Conservation (phyloP, 2,797 vertebrate species). For the Loris lydekkerianus region DNA sequence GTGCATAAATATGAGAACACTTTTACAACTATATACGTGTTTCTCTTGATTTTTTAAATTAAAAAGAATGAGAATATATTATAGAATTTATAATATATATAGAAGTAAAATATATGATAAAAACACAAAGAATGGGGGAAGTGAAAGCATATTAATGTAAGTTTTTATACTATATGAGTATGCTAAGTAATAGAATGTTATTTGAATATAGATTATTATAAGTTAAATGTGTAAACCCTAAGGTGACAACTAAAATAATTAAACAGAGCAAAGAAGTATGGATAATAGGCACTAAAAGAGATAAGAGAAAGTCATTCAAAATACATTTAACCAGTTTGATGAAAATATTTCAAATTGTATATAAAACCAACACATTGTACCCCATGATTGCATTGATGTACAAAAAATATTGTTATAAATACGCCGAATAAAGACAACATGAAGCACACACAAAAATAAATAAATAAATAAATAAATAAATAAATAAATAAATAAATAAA, state of each 20-base stretch:
- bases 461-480: too few species aligned
- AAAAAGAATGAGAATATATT: constrained; percentile 23
- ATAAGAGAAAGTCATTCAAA: neutral
- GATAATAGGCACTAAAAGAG: neutral
- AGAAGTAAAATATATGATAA: constrained; percentile 28
- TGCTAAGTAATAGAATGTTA: neutral
- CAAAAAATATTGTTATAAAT: too few species aligned
- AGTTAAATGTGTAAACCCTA: constrained; percentile 39
- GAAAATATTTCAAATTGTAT: too few species aligned
- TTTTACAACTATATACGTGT: neutral
- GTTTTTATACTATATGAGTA: neutral
- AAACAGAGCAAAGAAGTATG: neutral
- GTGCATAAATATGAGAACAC: neutral
- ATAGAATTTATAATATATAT: neutral
- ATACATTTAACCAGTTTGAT: neutral
- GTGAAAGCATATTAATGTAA: neutral
- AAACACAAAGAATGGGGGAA: neutral
- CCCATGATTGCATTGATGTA: too few species aligned
- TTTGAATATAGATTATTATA: constrained; percentile 31
- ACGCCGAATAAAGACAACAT: too few species aligned
- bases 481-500: neutral
- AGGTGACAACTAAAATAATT: neutral
- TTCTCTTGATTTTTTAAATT: constrained; percentile 2
- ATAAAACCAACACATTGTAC: too few species aligned
- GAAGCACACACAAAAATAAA: too few species aligned